Conservation (phyloP, 2,888 invertebrate species). For the Melanchra persicariae region DNA sequence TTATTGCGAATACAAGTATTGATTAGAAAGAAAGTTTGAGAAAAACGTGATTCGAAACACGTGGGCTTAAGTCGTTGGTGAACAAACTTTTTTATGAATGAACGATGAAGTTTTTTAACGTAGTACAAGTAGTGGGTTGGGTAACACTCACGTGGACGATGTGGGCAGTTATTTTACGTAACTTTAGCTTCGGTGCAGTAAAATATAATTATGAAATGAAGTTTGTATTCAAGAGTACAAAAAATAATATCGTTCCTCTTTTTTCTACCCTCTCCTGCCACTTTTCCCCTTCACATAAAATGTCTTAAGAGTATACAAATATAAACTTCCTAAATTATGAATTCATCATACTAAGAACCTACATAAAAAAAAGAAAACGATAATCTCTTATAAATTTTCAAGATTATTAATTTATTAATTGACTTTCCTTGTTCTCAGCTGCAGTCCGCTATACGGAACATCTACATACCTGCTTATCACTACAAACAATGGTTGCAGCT, state of each 20-base stretch:
- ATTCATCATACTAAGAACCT: too few species aligned
- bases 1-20: conserved; percentile 55
- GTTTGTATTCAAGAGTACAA: too few species aligned
- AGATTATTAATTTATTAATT: neutral
- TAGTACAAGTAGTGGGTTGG: conserved; percentile 27
- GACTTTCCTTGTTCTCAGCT: conserved; percentile 32
- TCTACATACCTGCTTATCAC: conserved; percentile 52
- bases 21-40: conserved; percentile 64
- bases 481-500: conserved; percentile 64
- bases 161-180: conserved; percentile 14
- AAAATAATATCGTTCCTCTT: too few species aligned
- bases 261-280: too few species aligned
- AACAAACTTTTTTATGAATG: conserved; percentile 47
- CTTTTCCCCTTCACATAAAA: too few species aligned
- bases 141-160: conserved; percentile 8
- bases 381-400: too few species aligned
- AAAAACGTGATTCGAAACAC: conserved; percentile 47
- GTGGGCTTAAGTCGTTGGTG: conserved; percentile 30
- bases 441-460: conserved; percentile 53
- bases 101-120: conserved; percentile 19
- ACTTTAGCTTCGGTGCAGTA: conserved; percentile 10
- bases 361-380: too few species aligned
- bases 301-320: too few species aligned
- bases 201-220: too few species aligned
- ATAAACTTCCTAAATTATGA: too few species aligned